Evolutionary conservation across 2,888 invertebrate species (phyloP), one percentile per base, ranked within the genome.

Genomic region (Cynaeus angustus): DNA sequence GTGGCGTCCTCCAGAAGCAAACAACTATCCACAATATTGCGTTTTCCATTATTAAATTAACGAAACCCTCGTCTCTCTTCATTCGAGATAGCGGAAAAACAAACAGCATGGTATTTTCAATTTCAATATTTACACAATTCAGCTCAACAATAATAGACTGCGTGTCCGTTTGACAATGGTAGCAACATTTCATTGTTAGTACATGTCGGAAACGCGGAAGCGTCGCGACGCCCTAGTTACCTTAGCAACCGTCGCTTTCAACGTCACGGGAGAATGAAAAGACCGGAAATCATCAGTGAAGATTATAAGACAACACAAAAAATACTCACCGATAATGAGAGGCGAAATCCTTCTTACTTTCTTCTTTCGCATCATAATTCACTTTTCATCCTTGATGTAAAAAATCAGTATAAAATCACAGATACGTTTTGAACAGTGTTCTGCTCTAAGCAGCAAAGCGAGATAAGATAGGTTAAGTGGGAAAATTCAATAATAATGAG

Each of bases 171-270:
- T 50, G 50, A 62, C 62, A 62, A 62, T 50, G 38, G 10, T 38
- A 52, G 16, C 43, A 55, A 55, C 65, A 53, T 53, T 55, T 55
- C 65, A 55, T 65, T 65, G 65, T 65, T 45, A 46, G 45, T 12
- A 9, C 10, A 26, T 9, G 56, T 16, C 66, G 56, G 66, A 66
- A 30, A 46, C 46, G 43, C 56, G 62, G 48, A 61, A 56, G 21
- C 50, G 37, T 46, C 61, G 52, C 65, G 65, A 65, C 65, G 65
- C 64, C 64, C 41, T 28, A 41, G 52, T 64, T 13, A 26, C 64
- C 52, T 9, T 13, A 14, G 64, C 64, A 53, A 64, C 64, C 64
- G 52, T 28, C 64, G 52, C n/a, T 52, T 50, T 14, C 43, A 26
- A 53, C 65, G 65, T 65, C 55, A 62, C 62, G 6, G 26, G 12